These are phyloP conservation scores for Osmoderma eremita DNA, from an alignment of 2,888 invertebrate genomes.

Conservation along the genomic window DNA sequence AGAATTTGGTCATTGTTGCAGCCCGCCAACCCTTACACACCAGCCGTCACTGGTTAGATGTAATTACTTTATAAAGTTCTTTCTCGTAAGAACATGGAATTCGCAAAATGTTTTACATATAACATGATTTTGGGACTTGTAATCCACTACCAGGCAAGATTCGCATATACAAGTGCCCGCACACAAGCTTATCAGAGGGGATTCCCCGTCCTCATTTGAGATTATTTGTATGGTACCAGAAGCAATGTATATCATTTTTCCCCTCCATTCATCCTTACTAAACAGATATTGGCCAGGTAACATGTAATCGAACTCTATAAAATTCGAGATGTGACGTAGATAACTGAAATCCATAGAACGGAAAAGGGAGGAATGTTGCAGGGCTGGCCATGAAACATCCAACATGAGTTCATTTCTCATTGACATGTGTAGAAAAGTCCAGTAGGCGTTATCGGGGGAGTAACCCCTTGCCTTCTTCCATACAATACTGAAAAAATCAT, in stretches of 20 bases:
- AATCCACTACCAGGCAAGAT: conserved; percentile 44
- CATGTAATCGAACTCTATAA: conserved; percentile 45
- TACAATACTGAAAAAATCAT: conserved; percentile 29
- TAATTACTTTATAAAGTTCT: conserved; percentile 44
- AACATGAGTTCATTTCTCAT: conserved; percentile 45
- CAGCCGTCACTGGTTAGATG: too few relatives aligned
- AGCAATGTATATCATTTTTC: conserved; percentile 50
- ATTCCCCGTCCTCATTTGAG: conserved; percentile 51
- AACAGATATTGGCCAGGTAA: conserved; percentile 50
- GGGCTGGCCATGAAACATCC: conserved; percentile 47
- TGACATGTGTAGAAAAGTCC: conserved; percentile 42
- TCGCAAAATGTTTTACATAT: conserved; percentile 50
- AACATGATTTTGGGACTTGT: conserved; percentile 47
- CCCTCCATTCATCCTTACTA: conserved; percentile 46
- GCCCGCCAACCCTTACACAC: too few relatives aligned
- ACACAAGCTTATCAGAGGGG: conserved; percentile 49
- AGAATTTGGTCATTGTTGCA: too few relatives aligned
- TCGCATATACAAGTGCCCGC: conserved; percentile 51
- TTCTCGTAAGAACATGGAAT: conserved; percentile 45
- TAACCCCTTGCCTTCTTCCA: conserved; percentile 38
- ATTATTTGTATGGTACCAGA: conserved; percentile 50
- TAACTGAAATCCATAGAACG: conserved; percentile 46
- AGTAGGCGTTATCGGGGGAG: conserved; percentile 1
- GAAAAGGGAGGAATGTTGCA: conserved; percentile 51
- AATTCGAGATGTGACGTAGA: conserved; percentile 45